A percentile compares a stretch with the other conserved stretches of the same genome.
These are phyloP conservation scores for Apeira syringaria DNA, from an alignment of 2,888 invertebrate genomes.

Conservation along the genomic window DNA sequence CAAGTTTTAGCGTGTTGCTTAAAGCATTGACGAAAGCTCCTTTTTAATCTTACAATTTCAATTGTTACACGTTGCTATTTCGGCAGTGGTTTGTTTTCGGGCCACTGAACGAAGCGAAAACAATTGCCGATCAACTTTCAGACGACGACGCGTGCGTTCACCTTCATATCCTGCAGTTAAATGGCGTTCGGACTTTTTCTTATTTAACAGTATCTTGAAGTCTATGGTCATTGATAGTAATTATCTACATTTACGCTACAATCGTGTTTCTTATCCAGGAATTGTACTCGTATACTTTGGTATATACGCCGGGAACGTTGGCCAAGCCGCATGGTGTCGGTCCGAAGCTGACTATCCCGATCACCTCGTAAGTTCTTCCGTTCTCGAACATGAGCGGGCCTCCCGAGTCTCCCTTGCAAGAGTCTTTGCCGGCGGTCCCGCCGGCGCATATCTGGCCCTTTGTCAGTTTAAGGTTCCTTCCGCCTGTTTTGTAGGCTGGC, in stretches of 20 bases:
- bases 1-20: too few species aligned
- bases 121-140: too few species aligned
- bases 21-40: too few species aligned
- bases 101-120: too few species aligned
- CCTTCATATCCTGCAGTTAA: too few species aligned
- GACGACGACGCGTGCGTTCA: too few species aligned
- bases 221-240: too few species aligned
- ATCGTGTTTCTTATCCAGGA: constrained; percentile 79
- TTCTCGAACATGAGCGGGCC: constrained; percentile 82
- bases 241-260: constrained; percentile 23
- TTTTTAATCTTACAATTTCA: too few species aligned
- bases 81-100: too few species aligned
- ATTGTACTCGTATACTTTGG: constrained; percentile 79
- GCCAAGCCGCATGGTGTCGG: constrained; percentile 83
- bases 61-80: too few species aligned
- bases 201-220: too few species aligned
- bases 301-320: constrained; percentile 85
- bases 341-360: constrained; percentile 86
- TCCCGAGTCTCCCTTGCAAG: constrained; percentile 86
- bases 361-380: constrained; percentile 40
- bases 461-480: constrained; percentile 35
- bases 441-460: constrained; percentile 82
- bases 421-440: constrained; percentile 79
- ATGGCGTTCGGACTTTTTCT: too few species aligned
- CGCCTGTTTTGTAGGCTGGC: constrained; percentile 29